phyloP scores from a whole-genome alignment of 2,888 invertebrate species.

The Listrodromus nycthemerus region DNA sequence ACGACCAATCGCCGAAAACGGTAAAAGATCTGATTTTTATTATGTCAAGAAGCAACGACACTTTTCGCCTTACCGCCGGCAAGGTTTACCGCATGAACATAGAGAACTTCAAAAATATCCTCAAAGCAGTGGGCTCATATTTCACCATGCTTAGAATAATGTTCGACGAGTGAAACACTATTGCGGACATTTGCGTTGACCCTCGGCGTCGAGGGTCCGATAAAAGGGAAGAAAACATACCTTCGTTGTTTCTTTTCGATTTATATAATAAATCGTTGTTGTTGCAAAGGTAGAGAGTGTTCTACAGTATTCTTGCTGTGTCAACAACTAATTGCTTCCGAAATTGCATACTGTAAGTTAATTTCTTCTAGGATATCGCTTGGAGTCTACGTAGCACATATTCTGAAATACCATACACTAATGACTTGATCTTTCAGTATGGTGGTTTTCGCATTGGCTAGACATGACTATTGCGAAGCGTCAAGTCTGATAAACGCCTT shows the following conservation, averaged over 20 bases:
- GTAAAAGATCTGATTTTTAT: slow-evolving; percentile 53
- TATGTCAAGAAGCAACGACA: slow-evolving; percentile 37
- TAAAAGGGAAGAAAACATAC: neutral
- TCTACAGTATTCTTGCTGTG: too few relatives aligned
- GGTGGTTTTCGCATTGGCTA: too few relatives aligned
- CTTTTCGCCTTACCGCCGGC: slow-evolving; percentile 60
- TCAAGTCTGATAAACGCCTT: too few relatives aligned
- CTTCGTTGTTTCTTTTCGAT: neutral
- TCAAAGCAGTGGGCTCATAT: slow-evolving; percentile 61
- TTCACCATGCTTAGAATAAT: slow-evolving; percentile 57
- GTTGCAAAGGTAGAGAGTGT: neutral
- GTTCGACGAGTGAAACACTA: slow-evolving; percentile 41
- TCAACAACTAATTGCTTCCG: too few relatives aligned
- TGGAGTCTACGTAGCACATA: too few relatives aligned
- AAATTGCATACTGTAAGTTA: too few relatives aligned
- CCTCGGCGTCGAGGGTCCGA: too few relatives aligned
- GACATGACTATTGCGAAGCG: too few relatives aligned
- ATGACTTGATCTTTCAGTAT: too few relatives aligned
- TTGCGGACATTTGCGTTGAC: neutral
- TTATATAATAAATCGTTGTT: slow-evolving; percentile 26
- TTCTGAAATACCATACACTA: too few relatives aligned
- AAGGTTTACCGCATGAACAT: slow-evolving; percentile 58
- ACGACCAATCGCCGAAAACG: slow-evolving; percentile 37
- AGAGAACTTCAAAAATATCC: slow-evolving; percentile 61
- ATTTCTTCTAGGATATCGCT: too few relatives aligned